A percentile compares a stretch with the other conserved stretches of the same genome.
These are phyloP conservation scores for Vulpes lagopus DNA, from an alignment of 2,113 vertebrate species.

Conservation along the genomic window DNA sequence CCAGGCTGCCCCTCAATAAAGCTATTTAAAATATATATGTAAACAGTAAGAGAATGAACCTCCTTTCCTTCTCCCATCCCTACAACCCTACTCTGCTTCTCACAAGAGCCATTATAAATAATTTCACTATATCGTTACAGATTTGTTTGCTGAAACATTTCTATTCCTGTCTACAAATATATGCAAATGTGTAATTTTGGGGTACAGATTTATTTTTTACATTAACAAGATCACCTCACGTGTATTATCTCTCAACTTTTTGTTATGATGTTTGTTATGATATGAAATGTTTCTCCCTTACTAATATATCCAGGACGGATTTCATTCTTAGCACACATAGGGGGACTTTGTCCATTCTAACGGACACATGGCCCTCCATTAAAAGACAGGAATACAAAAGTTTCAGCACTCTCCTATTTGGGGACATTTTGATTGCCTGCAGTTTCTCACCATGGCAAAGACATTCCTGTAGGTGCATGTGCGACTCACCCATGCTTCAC, in stretches of 20 bases:
- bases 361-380: accelerated
- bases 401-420: neutral
- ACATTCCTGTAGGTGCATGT: no score
- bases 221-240: neutral
- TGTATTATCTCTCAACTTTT: neutral
- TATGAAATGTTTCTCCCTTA: neutral
- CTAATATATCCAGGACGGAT: neutral
- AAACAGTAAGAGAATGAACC: neutral
- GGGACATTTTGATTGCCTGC: neutral
- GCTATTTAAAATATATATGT: neutral
- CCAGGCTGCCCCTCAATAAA: neutral
- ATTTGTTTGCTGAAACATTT: neutral
- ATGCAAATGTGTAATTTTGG: neutral
- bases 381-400: neutral
- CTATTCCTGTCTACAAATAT: neutral
- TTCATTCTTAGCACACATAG: neutral
- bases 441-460: neutral
- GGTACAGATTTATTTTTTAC: neutral
- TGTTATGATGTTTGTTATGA: neutral
- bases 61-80: neutral
- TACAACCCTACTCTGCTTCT: no score
- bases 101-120: neutral
- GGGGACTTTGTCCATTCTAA: neutral
- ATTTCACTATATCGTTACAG: neutral
- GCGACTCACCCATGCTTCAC: no score